Percentiles rank a stretch among this genome's conserved stretches.
Conservation (phyloP, 2,888 invertebrate genomes). For the Xestobium rufovillosum region DNA sequence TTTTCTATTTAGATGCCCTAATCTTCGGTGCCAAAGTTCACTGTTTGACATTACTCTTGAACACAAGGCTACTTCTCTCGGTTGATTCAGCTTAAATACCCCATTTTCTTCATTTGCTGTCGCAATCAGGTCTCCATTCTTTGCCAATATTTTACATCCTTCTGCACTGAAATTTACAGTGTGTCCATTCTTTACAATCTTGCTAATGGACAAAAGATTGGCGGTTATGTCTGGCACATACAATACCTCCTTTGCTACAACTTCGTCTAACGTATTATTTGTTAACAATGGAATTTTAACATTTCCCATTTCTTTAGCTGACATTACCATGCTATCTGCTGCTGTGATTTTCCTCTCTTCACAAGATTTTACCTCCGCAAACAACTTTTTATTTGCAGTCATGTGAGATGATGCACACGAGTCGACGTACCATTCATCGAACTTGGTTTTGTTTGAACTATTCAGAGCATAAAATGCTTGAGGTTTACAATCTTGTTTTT, state of each 20-base stretch:
- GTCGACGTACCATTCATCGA: slow-evolving; percentile 21
- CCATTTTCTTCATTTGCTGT: slow-evolving; percentile 14
- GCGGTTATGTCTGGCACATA: slow-evolving; percentile 16
- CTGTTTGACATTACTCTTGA: slow-evolving; percentile 6
- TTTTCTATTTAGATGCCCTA: too few species aligned
- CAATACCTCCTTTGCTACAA: too few species aligned
- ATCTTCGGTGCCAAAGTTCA: too few species aligned
- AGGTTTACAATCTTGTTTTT: too few species aligned
- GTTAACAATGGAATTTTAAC: too few species aligned
- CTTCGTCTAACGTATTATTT: too few species aligned
- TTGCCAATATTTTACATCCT: slow-evolving; percentile 16
- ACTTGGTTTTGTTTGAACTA: too few species aligned
- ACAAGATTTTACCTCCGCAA: slow-evolving; percentile 7
- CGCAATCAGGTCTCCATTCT: slow-evolving; percentile 11
- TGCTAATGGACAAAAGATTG: too few species aligned
- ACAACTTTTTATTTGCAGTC: too few species aligned
- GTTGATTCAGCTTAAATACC: slow-evolving; percentile 15
- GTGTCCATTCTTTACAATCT: slow-evolving; percentile 17
- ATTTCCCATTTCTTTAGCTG: too few species aligned
- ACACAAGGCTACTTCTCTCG: slow-evolving; percentile 9
- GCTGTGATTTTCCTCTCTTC: slow-evolving; percentile 1
- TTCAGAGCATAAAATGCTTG: too few species aligned
- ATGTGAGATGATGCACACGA: too few species aligned
- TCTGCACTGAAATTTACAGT: slow-evolving; percentile 12
- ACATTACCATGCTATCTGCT: slow-evolving; percentile 3